Conservation (phyloP, 1,140 invertebrate genomes). For the Metaphire vulgaris region DNA sequence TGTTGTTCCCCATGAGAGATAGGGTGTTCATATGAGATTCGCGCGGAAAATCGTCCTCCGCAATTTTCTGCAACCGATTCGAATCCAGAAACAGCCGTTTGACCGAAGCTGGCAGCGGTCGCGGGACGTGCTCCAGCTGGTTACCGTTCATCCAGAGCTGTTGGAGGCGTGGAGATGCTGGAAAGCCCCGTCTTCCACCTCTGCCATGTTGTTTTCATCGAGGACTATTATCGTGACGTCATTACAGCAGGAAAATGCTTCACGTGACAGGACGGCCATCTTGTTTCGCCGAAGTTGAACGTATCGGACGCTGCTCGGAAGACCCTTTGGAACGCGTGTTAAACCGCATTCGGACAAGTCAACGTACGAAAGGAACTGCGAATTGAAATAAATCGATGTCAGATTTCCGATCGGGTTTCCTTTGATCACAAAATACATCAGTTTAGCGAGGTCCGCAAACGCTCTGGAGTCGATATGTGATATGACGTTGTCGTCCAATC, state of each 20-base stretch:
- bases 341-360: slow-evolving; percentile 73
- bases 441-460: slow-evolving; percentile 65
- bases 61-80: slow-evolving; percentile 61
- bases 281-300: slow-evolving; percentile 69
- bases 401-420: slow-evolving; percentile 44
- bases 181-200: slow-evolving; percentile 76
- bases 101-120: slow-evolving; percentile 61
- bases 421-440: slow-evolving; percentile 64
- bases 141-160: slow-evolving; percentile 73
- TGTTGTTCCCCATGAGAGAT: slow-evolving; percentile 35
- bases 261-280: slow-evolving; percentile 65
- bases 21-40: slow-evolving; percentile 33
- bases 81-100: slow-evolving; percentile 59
- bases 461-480: slow-evolving; percentile 63
- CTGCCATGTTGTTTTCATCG: slow-evolving; percentile 65
- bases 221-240: slow-evolving; percentile 72
- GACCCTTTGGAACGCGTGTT: slow-evolving; percentile 68
- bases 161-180: slow-evolving; percentile 70
- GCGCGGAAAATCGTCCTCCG: slow-evolving; percentile 30
- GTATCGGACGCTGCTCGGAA: slow-evolving; percentile 74
- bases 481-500: slow-evolving; percentile 71
- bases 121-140: slow-evolving; percentile 61
- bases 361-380: slow-evolving; percentile 55
- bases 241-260: slow-evolving; percentile 80
- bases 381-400: slow-evolving; percentile 28